Percentiles rank a stretch among this genome's conserved stretches.
Conservation (phyloP, 2,797 vertebrate species). For the Tinamus major region DNA sequence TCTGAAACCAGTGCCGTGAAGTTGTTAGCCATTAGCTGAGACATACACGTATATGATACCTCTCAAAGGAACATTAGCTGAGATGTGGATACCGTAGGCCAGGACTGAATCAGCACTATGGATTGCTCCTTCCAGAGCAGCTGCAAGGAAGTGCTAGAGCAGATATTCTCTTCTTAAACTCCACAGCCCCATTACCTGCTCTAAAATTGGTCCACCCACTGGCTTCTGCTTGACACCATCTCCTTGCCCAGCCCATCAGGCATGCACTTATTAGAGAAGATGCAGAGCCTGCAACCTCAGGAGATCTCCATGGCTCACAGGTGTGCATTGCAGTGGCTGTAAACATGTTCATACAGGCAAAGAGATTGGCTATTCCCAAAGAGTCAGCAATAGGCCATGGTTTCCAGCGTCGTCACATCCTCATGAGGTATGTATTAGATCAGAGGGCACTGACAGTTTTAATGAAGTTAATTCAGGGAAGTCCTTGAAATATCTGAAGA, state of each 20-base stretch:
- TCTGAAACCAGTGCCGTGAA: not conserved
- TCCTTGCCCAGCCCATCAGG: not conserved
- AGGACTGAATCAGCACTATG: not conserved
- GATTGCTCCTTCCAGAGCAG: not conserved
- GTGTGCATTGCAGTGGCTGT: too few relatives aligned
- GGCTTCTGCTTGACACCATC: not conserved
- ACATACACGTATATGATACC: too few relatives aligned
- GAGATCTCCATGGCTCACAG: too few relatives aligned
- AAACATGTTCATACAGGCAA: too few relatives aligned
- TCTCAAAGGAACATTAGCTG: too few relatives aligned
- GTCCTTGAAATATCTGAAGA: not conserved
- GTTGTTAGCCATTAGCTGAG: not conserved
- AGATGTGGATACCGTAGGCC: too few relatives aligned
- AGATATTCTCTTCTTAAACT: not conserved
- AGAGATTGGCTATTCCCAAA: too few relatives aligned
- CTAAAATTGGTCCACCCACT: not conserved
- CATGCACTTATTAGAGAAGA: too few relatives aligned
- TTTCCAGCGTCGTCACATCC: not conserved
- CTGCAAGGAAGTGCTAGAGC: rapidly evolving
- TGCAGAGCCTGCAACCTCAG: too few relatives aligned
- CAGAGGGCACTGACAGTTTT: not conserved
- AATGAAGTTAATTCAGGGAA: not conserved
- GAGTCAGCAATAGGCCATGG: too few relatives aligned
- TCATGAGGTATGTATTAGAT: not conserved
- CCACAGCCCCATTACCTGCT: not conserved